Evolutionary conservation across 2,113 vertebrate genomes (phyloP), one percentile per base, ranked within the genome.

Genomic region (Strix uralensis): DNA sequence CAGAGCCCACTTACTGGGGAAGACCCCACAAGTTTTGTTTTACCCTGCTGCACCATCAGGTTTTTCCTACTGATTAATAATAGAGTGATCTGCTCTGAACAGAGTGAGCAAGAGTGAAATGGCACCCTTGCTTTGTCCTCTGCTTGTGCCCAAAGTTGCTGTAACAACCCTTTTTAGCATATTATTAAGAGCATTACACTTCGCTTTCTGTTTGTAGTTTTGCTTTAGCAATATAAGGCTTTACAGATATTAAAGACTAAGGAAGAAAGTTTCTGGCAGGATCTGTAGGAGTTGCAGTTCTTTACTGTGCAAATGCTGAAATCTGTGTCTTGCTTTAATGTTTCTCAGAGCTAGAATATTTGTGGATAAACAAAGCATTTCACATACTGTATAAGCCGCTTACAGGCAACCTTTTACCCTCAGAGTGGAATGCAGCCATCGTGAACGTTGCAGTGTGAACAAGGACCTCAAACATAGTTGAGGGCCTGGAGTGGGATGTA

Each of bases 211-310:
- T 58, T 74, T 20, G 72, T n/a, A 29, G 16, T 83, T 94, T 52
- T 87, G 51, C 84, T 93, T 49, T 42, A 89, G 51, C 46, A 62
- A 34, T 81, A 47, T 21, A 47, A 47, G 46, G 46, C 46, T 47
- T 47, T 47, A 47, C 19, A 47, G 46, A 19, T 47, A 20, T 47
- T 21, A 47, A 47, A 47, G 46, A 47, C 46, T 21, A 57, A 88
- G 57, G 61, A 67, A 55, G n/a, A 66, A 90, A 66, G 8, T 79
- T 82, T 15, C 58, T 88, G 81, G 62, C 74, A 69, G 0, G 69
- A n/a, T 63, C 70, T 93, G 85, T 69, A 86, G 95, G 82, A 94
- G 81, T 73, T 86, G 81, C 70, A 87, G 44, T 38, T 92, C 81
- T 94, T 78, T 52, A 17, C 83, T 84, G 52, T 51, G 52, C 55